Evolutionary conservation across 2,888 invertebrate genomes (phyloP).

Genomic region (Lasius fuliginosus): DNA sequence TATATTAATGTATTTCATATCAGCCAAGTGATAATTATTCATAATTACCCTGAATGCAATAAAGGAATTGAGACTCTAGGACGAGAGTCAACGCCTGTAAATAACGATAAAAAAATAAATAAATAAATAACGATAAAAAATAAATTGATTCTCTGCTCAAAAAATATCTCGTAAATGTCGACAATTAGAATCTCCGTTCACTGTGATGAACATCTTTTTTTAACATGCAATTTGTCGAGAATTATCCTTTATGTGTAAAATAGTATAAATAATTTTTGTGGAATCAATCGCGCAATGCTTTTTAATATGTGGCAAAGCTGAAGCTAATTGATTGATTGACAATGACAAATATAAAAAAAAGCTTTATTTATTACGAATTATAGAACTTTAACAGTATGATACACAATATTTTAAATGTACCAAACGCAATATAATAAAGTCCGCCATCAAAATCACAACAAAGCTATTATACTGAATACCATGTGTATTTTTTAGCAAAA

Average conservation of each 20-base stretch:
- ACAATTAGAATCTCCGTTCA: background rate
- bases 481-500: slow-evolving; percentile 15
- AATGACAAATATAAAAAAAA: background rate
- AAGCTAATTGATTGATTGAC: background rate
- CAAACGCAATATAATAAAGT: background rate
- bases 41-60: background rate
- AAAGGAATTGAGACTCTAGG: background rate
- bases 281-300: background rate
- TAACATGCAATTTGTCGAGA: background rate
- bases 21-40: background rate
- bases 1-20: background rate
- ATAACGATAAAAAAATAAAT: background rate
- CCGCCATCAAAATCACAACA: background rate
- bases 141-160: background rate
- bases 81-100: background rate
- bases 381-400: slow-evolving; percentile 2
- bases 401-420: background rate
- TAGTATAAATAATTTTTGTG: background rate
- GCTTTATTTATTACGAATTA: slow-evolving; percentile 8
- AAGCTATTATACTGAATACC: background rate
- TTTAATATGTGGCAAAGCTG: background rate
- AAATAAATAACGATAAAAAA: background rate
- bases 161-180: background rate
- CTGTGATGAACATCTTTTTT: slow-evolving; percentile 1
- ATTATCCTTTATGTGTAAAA: background rate